Conservation (phyloP, 1,140 invertebrate species). For the Whitmania pigra region DNA sequence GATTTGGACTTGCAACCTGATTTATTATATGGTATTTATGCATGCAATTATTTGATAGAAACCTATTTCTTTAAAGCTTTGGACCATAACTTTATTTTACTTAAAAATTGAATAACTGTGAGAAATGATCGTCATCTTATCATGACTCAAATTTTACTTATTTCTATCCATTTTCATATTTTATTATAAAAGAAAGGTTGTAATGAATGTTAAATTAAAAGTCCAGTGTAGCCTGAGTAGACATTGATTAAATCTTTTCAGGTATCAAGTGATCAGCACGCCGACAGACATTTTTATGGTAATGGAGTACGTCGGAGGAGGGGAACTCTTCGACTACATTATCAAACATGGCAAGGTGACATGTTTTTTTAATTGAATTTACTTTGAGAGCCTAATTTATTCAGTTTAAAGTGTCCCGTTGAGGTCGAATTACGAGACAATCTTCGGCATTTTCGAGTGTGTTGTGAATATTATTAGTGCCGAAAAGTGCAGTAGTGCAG, state of each 20-base stretch:
- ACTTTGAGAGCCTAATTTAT: not conserved
- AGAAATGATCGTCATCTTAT: slow-evolving; percentile 14
- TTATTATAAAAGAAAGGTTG: not conserved
- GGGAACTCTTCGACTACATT: slow-evolving; percentile 98
- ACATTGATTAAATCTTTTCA: slow-evolving; percentile 19
- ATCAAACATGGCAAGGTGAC: slow-evolving; percentile 85
- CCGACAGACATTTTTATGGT: slow-evolving; percentile 87
- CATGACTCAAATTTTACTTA: not conserved
- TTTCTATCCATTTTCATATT: not conserved
- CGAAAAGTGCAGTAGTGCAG: no score
- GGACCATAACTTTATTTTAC: not conserved
- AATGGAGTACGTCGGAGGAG: slow-evolving; percentile 97
- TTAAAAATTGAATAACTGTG: not conserved
- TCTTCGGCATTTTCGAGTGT: not conserved
- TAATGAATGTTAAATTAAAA: not conserved
- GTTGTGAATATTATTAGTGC: no score
- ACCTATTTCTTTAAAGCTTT: not conserved
- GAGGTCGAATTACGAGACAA: not conserved
- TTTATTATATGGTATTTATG: not conserved
- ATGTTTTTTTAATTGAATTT: not conserved
- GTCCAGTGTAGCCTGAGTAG: not conserved
- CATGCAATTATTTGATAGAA: not conserved
- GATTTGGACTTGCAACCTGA: no score
- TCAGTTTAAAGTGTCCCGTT: not conserved
- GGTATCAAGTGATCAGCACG: slow-evolving; percentile 85